phyloP scores from a whole-genome alignment of 2,113 vertebrate genomes.

The Odobenus rosmarus region DNA sequence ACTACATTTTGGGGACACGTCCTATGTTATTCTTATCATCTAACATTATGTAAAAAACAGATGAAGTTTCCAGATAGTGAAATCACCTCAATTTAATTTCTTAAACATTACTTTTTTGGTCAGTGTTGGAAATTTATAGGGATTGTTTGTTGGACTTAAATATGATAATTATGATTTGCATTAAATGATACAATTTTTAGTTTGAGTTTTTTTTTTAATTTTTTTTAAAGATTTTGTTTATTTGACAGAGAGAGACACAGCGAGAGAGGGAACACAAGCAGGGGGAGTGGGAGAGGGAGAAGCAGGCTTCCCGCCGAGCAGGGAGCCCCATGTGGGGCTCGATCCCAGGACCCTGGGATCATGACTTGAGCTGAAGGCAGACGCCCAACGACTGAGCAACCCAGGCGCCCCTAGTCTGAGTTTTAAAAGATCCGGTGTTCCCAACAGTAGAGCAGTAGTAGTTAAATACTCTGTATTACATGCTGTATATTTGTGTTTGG shows the following conservation, averaged over 20 bases:
- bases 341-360: no score
- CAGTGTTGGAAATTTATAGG: slow-evolving; percentile 1
- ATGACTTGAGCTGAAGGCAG: no score
- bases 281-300: no score
- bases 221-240: neutral
- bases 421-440: slow-evolving; percentile 35
- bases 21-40: neutral
- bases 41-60: slow-evolving; percentile 11
- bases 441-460: neutral
- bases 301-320: no score
- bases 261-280: no score
- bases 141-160: slow-evolving; percentile 24
- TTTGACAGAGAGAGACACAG: no score
- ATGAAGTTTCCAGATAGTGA: slow-evolving; percentile 41
- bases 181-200: slow-evolving; percentile 30
- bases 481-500: slow-evolving; percentile 21
- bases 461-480: neutral
- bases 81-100: slow-evolving; percentile 30
- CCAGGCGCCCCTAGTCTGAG: neutral
- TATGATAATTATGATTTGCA: slow-evolving; percentile 46
- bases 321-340: no score
- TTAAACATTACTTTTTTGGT: neutral
- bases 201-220: neutral
- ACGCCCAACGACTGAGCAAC: no score
- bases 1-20: slow-evolving; percentile 13